Conservation (phyloP, 2,797 vertebrate genomes). For the Gymnoscopelus microlampas region DNA sequence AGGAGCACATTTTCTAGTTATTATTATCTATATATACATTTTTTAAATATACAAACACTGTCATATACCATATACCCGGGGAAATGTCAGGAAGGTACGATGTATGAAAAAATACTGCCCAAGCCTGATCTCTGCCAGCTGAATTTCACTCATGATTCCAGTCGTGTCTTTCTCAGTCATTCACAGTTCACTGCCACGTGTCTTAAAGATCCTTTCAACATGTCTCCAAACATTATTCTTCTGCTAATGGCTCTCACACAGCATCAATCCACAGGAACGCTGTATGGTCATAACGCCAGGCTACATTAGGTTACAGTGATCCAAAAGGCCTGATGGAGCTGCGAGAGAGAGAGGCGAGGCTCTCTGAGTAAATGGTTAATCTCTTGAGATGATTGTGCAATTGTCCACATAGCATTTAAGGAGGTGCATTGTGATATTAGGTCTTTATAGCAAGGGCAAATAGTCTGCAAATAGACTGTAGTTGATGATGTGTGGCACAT, state of each 20-base stretch:
- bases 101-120: too few relatives aligned
- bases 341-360: neutral
- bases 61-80: too few relatives aligned
- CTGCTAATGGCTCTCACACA: constrained; percentile 60
- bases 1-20: too few relatives aligned
- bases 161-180: too few relatives aligned
- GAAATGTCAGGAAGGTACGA: too few relatives aligned
- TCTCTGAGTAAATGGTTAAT: constrained; percentile 10
- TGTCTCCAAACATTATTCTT: constrained; percentile 34
- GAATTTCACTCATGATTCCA: too few relatives aligned
- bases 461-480: too few relatives aligned
- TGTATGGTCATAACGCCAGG: neutral
- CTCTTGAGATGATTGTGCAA: neutral
- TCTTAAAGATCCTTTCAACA: too few relatives aligned
- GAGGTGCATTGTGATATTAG: neutral
- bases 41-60: too few relatives aligned
- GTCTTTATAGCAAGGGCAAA: neutral
- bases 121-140: too few relatives aligned
- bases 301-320: constrained; percentile 14
- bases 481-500: neutral
- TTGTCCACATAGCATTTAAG: constrained; percentile 6
- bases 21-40: too few relatives aligned
- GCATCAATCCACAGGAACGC: constrained; percentile 36
- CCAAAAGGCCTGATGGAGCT: neutral
- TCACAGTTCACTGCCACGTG: too few relatives aligned